Percentiles rank a stretch among this genome's conserved stretches.
phyloP scores from a whole-genome alignment of 2,888 invertebrate species.

The Cerastis leucographa region DNA sequence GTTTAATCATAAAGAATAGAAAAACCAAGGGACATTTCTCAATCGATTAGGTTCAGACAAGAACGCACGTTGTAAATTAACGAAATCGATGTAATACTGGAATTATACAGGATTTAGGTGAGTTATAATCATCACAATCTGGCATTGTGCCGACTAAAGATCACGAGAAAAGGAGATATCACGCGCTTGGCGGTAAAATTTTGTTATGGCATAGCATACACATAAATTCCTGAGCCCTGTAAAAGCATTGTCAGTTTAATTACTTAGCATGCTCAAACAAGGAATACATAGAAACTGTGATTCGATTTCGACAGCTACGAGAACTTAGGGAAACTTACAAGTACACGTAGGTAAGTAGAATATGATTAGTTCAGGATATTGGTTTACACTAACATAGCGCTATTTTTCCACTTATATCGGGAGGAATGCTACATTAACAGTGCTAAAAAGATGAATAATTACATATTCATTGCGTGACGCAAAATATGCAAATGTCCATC shows the following conservation, averaged over 20 bases:
- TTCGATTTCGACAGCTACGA: neutral
- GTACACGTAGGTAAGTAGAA: neutral
- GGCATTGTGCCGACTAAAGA: constrained; percentile 41
- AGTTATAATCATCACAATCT: constrained; percentile 27
- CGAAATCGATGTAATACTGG: neutral
- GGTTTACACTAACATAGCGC: neutral
- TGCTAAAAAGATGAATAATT: neutral
- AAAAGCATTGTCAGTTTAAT: neutral
- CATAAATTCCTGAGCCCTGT: constrained; percentile 3
- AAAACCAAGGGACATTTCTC: neutral
- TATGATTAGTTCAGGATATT: too few species aligned
- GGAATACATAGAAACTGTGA: neutral
- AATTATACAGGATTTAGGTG: neutral
- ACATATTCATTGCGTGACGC: constrained; percentile 12
- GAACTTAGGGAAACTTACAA: neutral
- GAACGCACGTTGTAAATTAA: neutral
- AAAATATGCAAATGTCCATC: constrained; percentile 18
- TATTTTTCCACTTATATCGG: neutral
- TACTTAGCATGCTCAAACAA: constrained; percentile 1
- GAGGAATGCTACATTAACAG: neutral
- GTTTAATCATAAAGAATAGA: neutral
- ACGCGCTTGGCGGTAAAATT: constrained; percentile 17
- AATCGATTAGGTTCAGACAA: neutral
- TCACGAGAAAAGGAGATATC: constrained; percentile 21
- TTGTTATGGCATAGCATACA: constrained; percentile 3